Conservation (phyloP, 2,113 vertebrate species). For the Danio rerio region DNA sequence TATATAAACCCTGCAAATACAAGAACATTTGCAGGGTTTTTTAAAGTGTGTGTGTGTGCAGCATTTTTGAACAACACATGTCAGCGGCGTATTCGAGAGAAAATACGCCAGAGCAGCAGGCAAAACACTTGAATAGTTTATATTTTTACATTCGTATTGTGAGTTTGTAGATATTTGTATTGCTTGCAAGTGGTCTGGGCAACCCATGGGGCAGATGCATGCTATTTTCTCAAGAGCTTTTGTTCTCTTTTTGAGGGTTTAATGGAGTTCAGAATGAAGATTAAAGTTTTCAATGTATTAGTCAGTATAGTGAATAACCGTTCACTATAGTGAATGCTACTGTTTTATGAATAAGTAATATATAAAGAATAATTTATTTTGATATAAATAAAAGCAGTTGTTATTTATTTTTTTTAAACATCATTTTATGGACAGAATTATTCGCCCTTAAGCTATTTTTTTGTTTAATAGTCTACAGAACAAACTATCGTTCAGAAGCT, state of each 20-base stretch:
- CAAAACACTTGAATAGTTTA: not conserved
- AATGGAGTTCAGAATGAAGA: constrained; percentile 4
- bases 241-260: not conserved
- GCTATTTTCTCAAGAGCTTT: not conserved
- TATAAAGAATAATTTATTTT: too few relatives aligned
- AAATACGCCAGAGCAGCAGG: not conserved
- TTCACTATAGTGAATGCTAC: too few relatives aligned
- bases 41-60: not conserved
- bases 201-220: not conserved
- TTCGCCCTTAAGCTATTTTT: too few relatives aligned
- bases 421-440: too few relatives aligned
- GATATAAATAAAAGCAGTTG: too few relatives aligned
- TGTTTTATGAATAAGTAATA: too few relatives aligned
- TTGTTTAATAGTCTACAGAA: too few relatives aligned
- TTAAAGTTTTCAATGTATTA: too few relatives aligned
- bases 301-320: too few relatives aligned
- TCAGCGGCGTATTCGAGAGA: not conserved
- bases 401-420: too few relatives aligned
- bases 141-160: not conserved
- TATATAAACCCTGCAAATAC: too few relatives aligned
- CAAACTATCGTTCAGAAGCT: too few relatives aligned
- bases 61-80: not conserved
- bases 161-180: not conserved
- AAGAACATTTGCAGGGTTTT: not conserved
- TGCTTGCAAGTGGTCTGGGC: not conserved